phyloP scores from a whole-genome alignment of 2,888 invertebrate genomes.

The Drosophila glabriapex region DNA sequence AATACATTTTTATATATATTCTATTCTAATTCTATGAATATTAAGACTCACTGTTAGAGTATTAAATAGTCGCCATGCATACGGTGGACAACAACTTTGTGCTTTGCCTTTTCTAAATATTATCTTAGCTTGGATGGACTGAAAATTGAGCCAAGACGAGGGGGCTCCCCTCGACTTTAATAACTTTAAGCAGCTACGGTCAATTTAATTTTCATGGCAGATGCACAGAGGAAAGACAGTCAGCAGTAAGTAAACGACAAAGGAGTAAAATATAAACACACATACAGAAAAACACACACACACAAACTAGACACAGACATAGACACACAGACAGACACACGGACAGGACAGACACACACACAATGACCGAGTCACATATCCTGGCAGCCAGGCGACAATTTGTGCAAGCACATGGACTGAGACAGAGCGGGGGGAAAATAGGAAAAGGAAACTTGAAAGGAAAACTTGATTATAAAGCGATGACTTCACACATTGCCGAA shows the following conservation, averaged over 20 bases:
- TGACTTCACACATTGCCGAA: constrained; percentile 82
- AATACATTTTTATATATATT: not conserved
- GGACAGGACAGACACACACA: constrained; percentile 27
- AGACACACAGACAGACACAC: not conserved
- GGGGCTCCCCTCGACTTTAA: constrained; percentile 62
- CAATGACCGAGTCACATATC: constrained; percentile 56
- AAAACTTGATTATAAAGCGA: constrained; percentile 84
- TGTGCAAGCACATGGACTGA: constrained; percentile 67
- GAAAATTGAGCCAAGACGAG: not conserved
- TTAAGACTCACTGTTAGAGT: constrained; percentile 11
- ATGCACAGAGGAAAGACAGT: constrained; percentile 36
- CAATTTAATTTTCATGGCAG: constrained; percentile 83
- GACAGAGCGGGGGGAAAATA: constrained; percentile 32
- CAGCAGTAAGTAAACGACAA: constrained; percentile 65
- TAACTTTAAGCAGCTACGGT: constrained; percentile 81
- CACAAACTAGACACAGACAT: not conserved
- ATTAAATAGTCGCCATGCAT: not conserved
- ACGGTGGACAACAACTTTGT: not conserved
- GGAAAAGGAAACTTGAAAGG: constrained; percentile 73
- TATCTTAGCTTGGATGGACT: constrained; percentile 26
- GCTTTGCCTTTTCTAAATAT: constrained; percentile 37
- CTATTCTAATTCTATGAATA: too few relatives aligned
- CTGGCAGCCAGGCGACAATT: constrained; percentile 68
- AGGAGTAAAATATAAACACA: constrained; percentile 53
- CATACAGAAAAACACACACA: constrained; percentile 22